Evolutionary conservation across 2,888 invertebrate species (phyloP), one percentile per base, ranked within the genome.

Genomic region (Gandaritis pyraliata): DNA sequence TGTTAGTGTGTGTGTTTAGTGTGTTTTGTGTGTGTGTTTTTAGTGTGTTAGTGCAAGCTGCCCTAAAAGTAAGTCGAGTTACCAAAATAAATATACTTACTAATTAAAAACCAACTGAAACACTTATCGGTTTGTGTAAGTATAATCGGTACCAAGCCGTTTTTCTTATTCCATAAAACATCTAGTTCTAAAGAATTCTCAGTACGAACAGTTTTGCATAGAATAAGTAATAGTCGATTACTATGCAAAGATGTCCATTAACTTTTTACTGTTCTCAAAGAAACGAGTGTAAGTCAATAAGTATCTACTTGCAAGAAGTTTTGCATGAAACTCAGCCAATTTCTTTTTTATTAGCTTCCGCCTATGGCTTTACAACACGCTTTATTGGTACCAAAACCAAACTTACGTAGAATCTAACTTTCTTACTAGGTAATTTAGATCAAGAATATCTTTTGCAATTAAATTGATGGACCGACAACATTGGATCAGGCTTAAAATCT

Each of bases 161-260:
- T 45, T 47, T 47, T 8, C 33, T 33, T n/a, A 52, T 53, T 58
- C 6, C n/a, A 49, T 41, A 49, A 53, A 41, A 47, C 36, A 10
- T 11, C 39, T 41, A 62, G 36, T 53, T 58, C 61, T 38, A 66
- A 13, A 30, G 30, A 29, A 18, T 64, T 49, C 50, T 47, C n/a
- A 61, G 65, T 66, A 59, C 51, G 33, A 53, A 43, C 70, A 62
- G 58, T 61, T 77, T 76, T 71, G 67, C 76, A 78, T 76, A 76
- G 23, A 76, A 75, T 74, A n/a, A n/a, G n/a, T n/a, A 81, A 81
- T 71, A 74, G 58, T 51, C 48, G 38, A 10, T 68, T 70, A 73
- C 51, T 70, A 33, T 33, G 33, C 72, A 70, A 73, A 72, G 64
- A 68, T 59, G 51, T 66, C 67, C 62, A 75, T 78, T 74, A 73